Evolutionary conservation across 1,140 invertebrate species (phyloP).

Genomic region (Bombus confusus): DNA sequence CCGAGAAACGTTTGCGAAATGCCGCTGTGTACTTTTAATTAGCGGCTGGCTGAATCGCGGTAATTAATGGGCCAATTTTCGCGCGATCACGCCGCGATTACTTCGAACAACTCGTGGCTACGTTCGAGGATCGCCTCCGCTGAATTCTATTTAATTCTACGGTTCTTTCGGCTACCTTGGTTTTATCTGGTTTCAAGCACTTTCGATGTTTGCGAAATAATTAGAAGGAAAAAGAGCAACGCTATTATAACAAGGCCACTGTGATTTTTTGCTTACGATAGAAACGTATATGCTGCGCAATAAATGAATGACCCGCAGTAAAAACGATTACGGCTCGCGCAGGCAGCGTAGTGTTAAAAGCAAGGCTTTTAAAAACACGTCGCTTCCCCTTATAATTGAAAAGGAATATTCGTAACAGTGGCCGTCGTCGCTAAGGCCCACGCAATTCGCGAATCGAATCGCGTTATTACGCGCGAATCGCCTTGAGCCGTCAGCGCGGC

Average conservation of each 20-base stretch:
- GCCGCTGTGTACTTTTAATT: conserved; percentile 24
- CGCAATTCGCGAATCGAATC: too few relatives aligned
- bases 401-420: not conserved
- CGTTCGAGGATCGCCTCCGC: not conserved
- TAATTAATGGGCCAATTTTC: not conserved
- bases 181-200: not conserved
- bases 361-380: too few relatives aligned
- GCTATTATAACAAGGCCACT: not conserved
- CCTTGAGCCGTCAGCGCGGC: not conserved
- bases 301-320: too few relatives aligned
- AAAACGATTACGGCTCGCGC: too few relatives aligned
- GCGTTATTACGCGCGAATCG: too few relatives aligned
- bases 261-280: not conserved
- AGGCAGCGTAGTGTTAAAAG: too few relatives aligned
- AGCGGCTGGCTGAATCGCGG: not conserved
- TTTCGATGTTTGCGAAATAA: not conserved
- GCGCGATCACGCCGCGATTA: conserved; percentile 9
- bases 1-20: not conserved
- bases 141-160: not conserved
- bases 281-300: not conserved
- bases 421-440: not conserved
- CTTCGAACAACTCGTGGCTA: not conserved
- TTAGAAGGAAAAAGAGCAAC: not conserved
- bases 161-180: not conserved
- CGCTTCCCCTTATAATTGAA: not conserved